phyloP scores from a whole-genome alignment of 1,140 invertebrate genomes.

The Homalodisca vitripennis region DNA sequence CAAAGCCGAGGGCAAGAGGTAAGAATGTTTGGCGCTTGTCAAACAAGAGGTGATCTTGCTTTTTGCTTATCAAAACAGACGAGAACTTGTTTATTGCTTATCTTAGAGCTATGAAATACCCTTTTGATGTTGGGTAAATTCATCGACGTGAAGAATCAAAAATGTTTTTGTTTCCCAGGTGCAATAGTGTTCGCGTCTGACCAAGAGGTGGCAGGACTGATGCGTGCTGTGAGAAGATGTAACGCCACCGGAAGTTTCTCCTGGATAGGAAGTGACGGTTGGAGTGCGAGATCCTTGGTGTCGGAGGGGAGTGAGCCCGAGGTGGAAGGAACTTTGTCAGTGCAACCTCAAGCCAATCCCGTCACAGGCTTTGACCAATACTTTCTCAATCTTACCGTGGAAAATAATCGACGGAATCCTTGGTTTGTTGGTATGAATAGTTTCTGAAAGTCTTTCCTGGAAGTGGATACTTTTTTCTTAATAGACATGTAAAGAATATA shows the following conservation, averaged over 20 bases:
- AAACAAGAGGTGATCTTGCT: no score
- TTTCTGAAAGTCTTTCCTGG: no score
- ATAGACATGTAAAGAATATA: no score
- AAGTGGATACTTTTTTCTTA: no score
- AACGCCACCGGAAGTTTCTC: conserved; percentile 90
- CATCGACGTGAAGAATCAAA: no score
- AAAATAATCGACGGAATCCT: conserved; percentile 84
- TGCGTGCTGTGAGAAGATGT: conserved; percentile 93
- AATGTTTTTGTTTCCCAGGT: conserved; percentile 55
- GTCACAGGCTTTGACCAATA: conserved; percentile 85
- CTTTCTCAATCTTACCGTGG: conserved; percentile 78
- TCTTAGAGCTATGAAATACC: no score
- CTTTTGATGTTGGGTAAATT: no score
- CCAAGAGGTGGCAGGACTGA: conserved; percentile 93
- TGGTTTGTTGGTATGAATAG: conserved; percentile 91
- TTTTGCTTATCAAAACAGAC: no score
- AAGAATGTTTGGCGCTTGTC: no score
- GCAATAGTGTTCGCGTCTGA: conserved; percentile 94
- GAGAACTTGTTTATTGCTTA: no score
- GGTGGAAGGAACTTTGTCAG: conserved; percentile 85
- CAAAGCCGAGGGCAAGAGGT: conserved; percentile 88
- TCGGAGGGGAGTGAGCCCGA: conserved; percentile 76
- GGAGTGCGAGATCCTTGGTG: conserved; percentile 75
- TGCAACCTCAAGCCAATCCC: conserved; percentile 86
- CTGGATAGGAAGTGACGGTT: conserved; percentile 95